Conservation (phyloP, 2,113 vertebrate species). For the Scartelaos histophorus region DNA sequence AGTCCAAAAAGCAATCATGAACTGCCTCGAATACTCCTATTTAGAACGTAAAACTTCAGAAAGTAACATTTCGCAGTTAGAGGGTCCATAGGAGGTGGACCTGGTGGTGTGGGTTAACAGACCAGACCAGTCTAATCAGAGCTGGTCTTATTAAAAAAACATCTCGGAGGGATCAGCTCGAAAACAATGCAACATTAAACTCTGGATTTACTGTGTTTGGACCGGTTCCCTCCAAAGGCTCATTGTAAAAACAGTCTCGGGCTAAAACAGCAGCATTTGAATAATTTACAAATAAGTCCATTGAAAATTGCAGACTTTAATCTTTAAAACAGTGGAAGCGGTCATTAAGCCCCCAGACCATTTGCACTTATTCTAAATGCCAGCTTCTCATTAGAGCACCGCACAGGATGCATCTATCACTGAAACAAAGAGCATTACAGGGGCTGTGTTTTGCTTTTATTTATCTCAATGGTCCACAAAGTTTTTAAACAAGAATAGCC, state of each 20-base stretch:
- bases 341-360: constrained; percentile 6
- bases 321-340: constrained; percentile 7
- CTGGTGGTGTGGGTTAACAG: neutral
- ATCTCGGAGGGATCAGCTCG: neutral
- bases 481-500: neutral
- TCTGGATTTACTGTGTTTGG: neutral
- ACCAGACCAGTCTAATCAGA: neutral
- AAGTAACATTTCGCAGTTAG: too few species aligned
- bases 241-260: neutral
- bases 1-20: too few species aligned
- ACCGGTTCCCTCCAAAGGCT: neutral
- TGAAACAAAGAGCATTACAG: neutral
- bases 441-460: neutral
- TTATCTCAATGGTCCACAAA: neutral
- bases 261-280: constrained; percentile 2
- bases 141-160: neutral
- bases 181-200: constrained; percentile 6
- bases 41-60: too few species aligned
- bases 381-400: neutral
- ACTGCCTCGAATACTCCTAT: too few species aligned
- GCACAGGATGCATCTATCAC: neutral
- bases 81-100: neutral
- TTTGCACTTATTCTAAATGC: neutral
- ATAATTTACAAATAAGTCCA: constrained; percentile 8
- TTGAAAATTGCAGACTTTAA: constrained; percentile 9